A percentile compares a stretch with the other conserved stretches of the same genome.
phyloP scores from a whole-genome alignment of 2,888 invertebrate genomes.

The Nomada goodeniana region DNA sequence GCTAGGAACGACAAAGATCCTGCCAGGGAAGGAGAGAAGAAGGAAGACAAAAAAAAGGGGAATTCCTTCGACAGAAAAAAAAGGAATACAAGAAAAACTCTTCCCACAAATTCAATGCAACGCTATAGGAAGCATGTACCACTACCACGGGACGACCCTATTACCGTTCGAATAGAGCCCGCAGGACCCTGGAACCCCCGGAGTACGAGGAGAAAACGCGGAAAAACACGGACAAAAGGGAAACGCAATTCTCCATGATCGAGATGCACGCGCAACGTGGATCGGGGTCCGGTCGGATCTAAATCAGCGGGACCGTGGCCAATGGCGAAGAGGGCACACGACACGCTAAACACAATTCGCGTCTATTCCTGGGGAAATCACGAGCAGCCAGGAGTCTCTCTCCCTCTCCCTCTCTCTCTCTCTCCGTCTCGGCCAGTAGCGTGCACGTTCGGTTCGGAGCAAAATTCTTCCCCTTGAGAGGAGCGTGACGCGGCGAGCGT shows the following conservation, averaged over 20 bases:
- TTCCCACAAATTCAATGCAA: constrained; percentile 37
- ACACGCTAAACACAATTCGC: background rate
- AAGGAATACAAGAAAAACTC: background rate
- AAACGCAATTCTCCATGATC: constrained; percentile 24
- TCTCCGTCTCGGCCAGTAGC: background rate
- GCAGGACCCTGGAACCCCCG: background rate
- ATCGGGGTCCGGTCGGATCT: background rate
- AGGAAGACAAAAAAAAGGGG: background rate
- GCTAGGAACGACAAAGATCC: background rate
- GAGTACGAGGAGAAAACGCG: background rate
- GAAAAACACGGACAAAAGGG: constrained; percentile 28
- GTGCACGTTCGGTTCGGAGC: background rate
- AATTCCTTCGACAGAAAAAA: background rate
- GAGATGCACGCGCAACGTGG: background rate
- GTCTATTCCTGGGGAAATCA: constrained; percentile 17
- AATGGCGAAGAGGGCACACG: background rate
- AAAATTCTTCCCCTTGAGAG: constrained; percentile 11
- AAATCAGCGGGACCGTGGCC: constrained; percentile 9
- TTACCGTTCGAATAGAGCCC: constrained; percentile 15
- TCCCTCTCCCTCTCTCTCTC: too few relatives aligned
- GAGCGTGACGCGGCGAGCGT: background rate
- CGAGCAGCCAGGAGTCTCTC: background rate
- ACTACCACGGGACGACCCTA: constrained; percentile 12
- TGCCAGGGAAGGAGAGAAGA: background rate
- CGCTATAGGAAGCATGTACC: background rate